phyloP scores from a whole-genome alignment of 2,888 invertebrate species.

The Unio delphinus region DNA sequence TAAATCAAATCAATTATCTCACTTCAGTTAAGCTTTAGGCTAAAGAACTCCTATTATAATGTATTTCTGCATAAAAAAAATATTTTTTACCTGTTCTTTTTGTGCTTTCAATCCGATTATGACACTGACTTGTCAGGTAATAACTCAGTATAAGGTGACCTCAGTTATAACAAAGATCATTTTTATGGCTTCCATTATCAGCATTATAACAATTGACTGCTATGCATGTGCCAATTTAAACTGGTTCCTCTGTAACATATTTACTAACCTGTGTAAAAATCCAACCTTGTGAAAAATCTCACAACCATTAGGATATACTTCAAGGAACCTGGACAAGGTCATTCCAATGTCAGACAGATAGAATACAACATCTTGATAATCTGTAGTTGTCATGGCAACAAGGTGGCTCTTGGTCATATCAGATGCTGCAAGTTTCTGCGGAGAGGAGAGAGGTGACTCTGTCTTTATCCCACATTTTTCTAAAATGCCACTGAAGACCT shows the following conservation, averaged over 20 bases:
- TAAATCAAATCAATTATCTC: no score
- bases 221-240: no score
- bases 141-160: no score
- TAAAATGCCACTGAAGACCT: conserved; percentile 71
- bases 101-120: no score
- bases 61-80: no score
- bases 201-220: not conserved
- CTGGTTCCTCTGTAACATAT: no score
- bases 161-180: no score
- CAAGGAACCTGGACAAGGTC: conserved; percentile 81
- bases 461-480: conserved; percentile 56
- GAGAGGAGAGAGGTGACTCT: conserved; percentile 32
- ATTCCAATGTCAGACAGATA: conserved; percentile 81
- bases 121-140: no score
- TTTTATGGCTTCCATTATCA: not conserved
- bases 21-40: no score
- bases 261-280: conserved; percentile 58
- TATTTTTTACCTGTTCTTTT: no score
- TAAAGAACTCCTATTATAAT: no score
- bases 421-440: conserved; percentile 49
- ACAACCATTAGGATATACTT: conserved; percentile 77
- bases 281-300: conserved; percentile 76
- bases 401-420: conserved; percentile 27
- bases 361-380: conserved; percentile 79
- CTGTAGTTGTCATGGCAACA: conserved; percentile 51